phyloP scores from a whole-genome alignment of 2,797 vertebrate genomes.

The Schizothorax lantsangensis region DNA sequence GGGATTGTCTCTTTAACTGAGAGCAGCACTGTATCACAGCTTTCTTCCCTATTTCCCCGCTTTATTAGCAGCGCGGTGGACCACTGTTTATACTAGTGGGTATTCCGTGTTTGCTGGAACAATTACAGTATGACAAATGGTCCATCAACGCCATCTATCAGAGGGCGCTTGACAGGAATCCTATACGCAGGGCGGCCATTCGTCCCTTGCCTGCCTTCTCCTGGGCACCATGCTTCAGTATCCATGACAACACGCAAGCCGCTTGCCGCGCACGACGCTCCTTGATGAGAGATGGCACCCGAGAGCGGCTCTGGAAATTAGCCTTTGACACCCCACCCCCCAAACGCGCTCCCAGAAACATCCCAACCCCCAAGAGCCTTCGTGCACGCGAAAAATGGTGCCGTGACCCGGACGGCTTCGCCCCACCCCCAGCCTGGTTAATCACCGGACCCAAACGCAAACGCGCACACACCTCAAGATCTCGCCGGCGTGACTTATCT shows the following conservation, averaged over 20 bases:
- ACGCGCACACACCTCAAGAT: conserved; percentile 5
- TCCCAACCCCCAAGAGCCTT: conserved; percentile 58
- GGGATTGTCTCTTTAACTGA: conserved; percentile 81
- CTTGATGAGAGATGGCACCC: conserved; percentile 82
- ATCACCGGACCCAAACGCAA: not conserved
- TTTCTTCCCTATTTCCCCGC: conserved; percentile 89
- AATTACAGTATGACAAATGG: conserved; percentile 99
- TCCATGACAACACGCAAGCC: conserved; percentile 94
- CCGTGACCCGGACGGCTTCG: not conserved
- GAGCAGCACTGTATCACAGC: conserved; percentile 88
- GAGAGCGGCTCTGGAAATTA: conserved; percentile 82
- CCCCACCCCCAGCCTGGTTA: conserved; percentile 35
- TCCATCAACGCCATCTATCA: conserved; percentile 99
- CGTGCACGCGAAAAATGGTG: not conserved
- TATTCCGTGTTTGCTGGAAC: conserved; percentile 99
- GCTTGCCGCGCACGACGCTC: conserved; percentile 85
- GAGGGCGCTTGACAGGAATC: conserved; percentile 96
- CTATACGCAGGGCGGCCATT: conserved; percentile 96
- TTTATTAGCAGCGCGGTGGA: conserved; percentile 95
- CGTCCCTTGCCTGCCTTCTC: conserved; percentile 90
- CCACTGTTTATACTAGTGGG: conserved; percentile 98
- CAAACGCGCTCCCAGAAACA: not conserved
- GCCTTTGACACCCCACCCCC: conserved; percentile 78
- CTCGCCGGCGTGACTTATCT: conserved; percentile 25
- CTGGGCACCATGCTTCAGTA: conserved; percentile 94